These are phyloP conservation scores for Malaclemys terrapin DNA, from an alignment of 2,113 vertebrate genomes.

Conservation along the genomic window DNA sequence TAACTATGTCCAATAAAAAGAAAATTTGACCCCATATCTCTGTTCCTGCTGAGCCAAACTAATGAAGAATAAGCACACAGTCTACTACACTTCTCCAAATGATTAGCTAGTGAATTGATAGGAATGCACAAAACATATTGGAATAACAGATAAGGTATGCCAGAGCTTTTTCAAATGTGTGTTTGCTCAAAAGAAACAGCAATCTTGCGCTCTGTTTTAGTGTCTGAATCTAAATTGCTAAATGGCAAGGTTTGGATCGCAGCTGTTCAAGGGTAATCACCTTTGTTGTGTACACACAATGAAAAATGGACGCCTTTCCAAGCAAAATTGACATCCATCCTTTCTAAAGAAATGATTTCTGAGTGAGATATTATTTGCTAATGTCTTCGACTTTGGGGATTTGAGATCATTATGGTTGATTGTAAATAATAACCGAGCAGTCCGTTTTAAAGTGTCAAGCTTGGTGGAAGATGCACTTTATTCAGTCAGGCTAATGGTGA, in stretches of 20 bases:
- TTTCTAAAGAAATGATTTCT: constrained; percentile 14
- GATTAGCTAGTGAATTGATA: background rate
- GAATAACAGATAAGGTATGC: background rate
- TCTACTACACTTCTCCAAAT: background rate
- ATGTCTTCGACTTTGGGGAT: background rate
- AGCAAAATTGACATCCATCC: constrained; percentile 29
- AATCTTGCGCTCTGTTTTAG: background rate
- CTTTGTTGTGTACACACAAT: constrained; percentile 1
- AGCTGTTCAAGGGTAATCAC: background rate
- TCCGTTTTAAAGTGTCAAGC: background rate
- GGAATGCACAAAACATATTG: background rate
- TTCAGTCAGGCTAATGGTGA: background rate
- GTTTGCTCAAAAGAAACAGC: background rate
- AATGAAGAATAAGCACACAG: background rate
- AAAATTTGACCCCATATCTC: background rate
- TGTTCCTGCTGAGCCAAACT: background rate
- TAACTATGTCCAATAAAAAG: background rate
- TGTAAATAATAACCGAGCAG: background rate
- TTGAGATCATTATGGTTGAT: constrained; percentile 13
- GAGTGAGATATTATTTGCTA: background rate
- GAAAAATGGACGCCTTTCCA: constrained; percentile 6
- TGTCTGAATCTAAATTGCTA: constrained; percentile 33
- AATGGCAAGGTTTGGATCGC: background rate
- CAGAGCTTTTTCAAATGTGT: background rate
- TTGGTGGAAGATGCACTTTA: background rate